These are phyloP conservation scores for Scaptomyza graminum DNA, from an alignment of 1,140 invertebrate genomes.

Conservation along the genomic window DNA sequence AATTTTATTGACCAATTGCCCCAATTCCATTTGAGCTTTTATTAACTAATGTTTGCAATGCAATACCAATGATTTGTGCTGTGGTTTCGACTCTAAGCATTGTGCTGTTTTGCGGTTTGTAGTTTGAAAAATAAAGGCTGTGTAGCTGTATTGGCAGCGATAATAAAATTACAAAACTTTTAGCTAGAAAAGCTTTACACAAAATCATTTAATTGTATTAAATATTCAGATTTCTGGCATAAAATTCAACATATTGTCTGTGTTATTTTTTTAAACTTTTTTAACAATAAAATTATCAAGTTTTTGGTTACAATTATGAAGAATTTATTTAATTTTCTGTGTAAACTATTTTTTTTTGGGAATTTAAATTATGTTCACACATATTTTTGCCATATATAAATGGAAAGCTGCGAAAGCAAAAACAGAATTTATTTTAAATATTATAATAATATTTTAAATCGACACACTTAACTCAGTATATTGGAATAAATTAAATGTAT, in stretches of 20 bases:
- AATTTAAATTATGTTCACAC: constrained; percentile 12
- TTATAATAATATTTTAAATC: not conserved
- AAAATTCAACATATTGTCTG: no score
- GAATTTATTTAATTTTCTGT: no score
- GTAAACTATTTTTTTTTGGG: constrained; percentile 5
- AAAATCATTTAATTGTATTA: no score
- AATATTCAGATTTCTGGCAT: no score
- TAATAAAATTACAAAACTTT: no score
- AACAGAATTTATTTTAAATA: not conserved
- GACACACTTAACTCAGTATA: not conserved
- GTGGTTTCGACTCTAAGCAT: not conserved
- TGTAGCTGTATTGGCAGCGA: not conserved
- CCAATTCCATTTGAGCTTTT: not conserved
- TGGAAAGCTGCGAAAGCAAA: not conserved
- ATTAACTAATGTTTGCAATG: not conserved
- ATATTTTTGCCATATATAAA: constrained; percentile 5
- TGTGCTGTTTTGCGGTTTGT: constrained; percentile 2
- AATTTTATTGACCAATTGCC: not conserved
- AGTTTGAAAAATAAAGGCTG: not conserved
- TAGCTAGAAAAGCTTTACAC: no score
- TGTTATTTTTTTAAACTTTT: no score
- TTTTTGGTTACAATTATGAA: no score
- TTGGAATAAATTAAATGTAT: not conserved
- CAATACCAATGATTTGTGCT: constrained; percentile 1
- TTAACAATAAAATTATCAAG: no score